Base-by-base conservation (phyloP, 2,113 vertebrate species). In the Albula goreensis region DNA sequence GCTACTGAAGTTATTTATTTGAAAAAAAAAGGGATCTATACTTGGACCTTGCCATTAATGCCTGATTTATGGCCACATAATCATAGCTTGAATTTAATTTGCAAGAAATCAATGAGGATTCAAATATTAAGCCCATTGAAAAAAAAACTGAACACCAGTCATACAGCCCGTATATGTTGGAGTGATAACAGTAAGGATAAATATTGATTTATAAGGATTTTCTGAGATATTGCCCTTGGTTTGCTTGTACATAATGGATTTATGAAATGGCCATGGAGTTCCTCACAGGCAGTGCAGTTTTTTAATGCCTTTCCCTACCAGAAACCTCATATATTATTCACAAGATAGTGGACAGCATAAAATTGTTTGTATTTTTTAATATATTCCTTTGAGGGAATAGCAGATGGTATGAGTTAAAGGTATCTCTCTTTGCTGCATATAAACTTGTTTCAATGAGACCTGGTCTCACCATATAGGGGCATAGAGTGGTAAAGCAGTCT, bases 251-350 rank as follows among this genome's bases (percentile, higher is more conserved):
- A 10, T 74, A 4, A 31, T 74, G 70, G 70, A 74, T 74, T 74
- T 74, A 74, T 74, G 70, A 31, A n/a, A 74, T 74, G 25, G 22
- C 70, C 70, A 11, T 74, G 70, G 70, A 25, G 22, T 31, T 9
- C 31, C 70, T 74, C 70, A 9, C n/a, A 8, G 10, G 70, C 22
- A 74, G n/a, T 22, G 2, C 70, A 31, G 22, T 74, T 22, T 74
- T 22, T 31, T 11, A 74, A 10, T 74, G 70, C 8, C 10, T 74
- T 74, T 74, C 31, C n/a, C 70, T 74, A 74, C n/a, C n/a, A 74
- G 70, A 74, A 74, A 74, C 1, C n/a, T 74, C 12, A 83, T 83
- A 17, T 41, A 83, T 70, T 83, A 70, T 83, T 83, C 41, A 83
- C 2, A 25, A 10, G 53, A 56, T 66, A 17, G 57, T 17, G 49